These are phyloP conservation scores for Pammene fasciana DNA, from an alignment of 2,888 invertebrate species.

Conservation along the genomic window DNA sequence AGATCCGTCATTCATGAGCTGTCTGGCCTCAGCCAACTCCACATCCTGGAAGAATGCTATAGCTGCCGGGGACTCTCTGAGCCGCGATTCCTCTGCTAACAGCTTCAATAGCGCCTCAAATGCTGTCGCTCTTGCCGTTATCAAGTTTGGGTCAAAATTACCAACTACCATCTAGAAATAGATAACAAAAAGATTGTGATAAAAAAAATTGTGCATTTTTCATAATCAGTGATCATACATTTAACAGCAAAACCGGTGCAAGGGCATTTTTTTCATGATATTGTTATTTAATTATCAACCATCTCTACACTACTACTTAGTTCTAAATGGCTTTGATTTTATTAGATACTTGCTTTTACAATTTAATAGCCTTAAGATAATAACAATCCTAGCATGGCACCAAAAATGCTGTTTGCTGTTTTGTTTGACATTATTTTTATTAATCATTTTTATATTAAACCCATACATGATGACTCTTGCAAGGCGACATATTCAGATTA, in stretches of 20 bases:
- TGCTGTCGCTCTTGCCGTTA: constrained; percentile 85
- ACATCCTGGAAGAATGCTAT: constrained; percentile 86
- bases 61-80: constrained; percentile 83
- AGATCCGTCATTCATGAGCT: constrained; percentile 82
- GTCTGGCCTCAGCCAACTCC: constrained; percentile 85
- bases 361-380: no score
- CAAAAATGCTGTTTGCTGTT: no score
- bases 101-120: constrained; percentile 86
- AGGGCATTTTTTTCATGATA: no score
- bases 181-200: no score
- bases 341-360: no score
- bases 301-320: no score
- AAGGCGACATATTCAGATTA: constrained; percentile 61
- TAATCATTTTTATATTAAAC: constrained; percentile 44
- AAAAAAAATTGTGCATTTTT: no score
- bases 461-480: constrained; percentile 43
- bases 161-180: constrained; percentile 84
- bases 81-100: constrained; percentile 79
- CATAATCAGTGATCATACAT: no score
- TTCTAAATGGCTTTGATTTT: no score
- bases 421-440: constrained; percentile 40
- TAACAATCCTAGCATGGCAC: no score
- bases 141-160: constrained; percentile 87
- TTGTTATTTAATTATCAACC: no score
- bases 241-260: no score